Conservation (phyloP, 2,888 invertebrate species). For the Cephus spinipes region DNA sequence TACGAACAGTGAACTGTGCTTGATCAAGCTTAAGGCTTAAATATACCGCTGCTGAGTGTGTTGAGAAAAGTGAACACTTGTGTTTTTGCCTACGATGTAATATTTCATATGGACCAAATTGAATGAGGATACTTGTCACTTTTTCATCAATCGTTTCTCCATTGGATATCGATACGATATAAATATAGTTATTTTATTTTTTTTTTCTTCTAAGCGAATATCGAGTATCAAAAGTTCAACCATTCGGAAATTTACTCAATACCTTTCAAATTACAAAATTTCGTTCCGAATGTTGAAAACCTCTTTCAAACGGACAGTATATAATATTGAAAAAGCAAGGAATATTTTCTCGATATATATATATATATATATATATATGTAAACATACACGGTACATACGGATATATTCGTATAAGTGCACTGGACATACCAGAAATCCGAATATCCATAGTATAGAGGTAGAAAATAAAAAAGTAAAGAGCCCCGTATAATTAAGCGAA, state of each 20-base stretch:
- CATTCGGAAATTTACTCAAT: not conserved
- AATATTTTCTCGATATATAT: not conserved
- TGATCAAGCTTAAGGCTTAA: not conserved
- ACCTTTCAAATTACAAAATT: not conserved
- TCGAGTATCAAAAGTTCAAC: too few species aligned
- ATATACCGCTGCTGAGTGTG: not conserved
- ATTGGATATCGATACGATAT: too few species aligned
- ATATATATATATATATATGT: too few species aligned
- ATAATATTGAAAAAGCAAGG: not conserved
- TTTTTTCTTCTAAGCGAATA: too few species aligned
- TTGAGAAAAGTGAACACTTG: not conserved
- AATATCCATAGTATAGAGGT: not conserved
- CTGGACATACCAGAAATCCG: not conserved
- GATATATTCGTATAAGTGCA: not conserved
- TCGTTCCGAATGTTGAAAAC: not conserved
- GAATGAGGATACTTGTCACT: too few species aligned
- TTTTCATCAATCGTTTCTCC: too few species aligned
- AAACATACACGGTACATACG: not conserved
- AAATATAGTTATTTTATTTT: too few species aligned
- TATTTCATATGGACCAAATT: not conserved
- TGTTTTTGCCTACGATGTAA: not conserved
- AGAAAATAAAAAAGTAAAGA: not conserved
- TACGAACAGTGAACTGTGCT: not conserved
- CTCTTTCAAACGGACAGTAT: not conserved
- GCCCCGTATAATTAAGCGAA: constrained; percentile 21